Percentiles rank a stretch among this genome's conserved stretches.
phyloP scores from a whole-genome alignment of 2,797 vertebrate species.

The Glossophaga mutica region DNA sequence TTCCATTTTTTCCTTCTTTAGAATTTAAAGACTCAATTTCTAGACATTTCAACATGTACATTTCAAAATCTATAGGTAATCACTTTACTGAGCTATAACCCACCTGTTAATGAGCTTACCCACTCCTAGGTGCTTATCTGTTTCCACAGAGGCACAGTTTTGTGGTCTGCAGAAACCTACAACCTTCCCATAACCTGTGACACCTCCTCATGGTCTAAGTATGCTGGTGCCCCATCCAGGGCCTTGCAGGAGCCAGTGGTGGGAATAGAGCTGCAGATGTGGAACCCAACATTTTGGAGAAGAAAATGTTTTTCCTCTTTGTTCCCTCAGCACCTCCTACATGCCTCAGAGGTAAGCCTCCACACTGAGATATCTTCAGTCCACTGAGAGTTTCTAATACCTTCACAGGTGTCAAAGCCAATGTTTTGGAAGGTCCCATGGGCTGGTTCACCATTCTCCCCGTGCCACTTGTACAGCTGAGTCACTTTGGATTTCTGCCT shows the following conservation, averaged over 20 bases:
- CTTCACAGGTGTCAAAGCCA: slow-evolving; percentile 46
- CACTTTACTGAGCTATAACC: background rate
- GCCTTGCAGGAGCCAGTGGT: background rate
- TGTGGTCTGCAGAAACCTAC: background rate
- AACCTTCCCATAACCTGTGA: background rate
- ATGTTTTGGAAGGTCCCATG: slow-evolving; percentile 41
- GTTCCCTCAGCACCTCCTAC: background rate
- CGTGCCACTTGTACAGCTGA: slow-evolving; percentile 48
- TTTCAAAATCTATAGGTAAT: background rate
- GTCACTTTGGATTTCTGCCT: slow-evolving; percentile 36
- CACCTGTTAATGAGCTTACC: background rate
- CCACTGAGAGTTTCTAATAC: background rate
- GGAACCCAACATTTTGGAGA: background rate
- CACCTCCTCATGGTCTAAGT: background rate
- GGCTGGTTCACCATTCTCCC: background rate
- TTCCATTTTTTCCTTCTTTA: background rate
- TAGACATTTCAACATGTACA: background rate
- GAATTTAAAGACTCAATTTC: background rate
- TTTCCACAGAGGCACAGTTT: background rate
- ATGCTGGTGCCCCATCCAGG: background rate
- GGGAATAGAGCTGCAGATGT: background rate
- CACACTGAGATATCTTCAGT: background rate
- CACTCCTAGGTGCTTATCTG: background rate
- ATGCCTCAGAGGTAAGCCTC: background rate
- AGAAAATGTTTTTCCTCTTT: background rate